phyloP scores from a whole-genome alignment of 1,140 invertebrate species.

The Trachymyrmex septentrionalis region DNA sequence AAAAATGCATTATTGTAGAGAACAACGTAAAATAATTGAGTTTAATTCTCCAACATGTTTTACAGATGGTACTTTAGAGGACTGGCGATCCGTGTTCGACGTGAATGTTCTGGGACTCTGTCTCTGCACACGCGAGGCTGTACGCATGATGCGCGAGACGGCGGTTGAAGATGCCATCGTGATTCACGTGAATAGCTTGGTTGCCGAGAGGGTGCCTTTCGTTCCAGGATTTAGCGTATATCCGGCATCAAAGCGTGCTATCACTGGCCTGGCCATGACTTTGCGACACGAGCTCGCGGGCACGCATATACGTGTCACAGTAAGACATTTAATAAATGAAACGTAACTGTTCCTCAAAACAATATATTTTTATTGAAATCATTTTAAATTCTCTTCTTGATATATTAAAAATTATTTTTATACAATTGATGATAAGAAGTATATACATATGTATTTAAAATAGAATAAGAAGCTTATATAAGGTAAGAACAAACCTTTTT shows the following conservation, averaged over 20 bases:
- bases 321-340: slow-evolving; percentile 43
- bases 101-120: slow-evolving; percentile 88
- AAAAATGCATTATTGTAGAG: background rate
- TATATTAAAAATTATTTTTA: background rate
- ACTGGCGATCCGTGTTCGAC: slow-evolving; percentile 82
- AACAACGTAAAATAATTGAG: background rate
- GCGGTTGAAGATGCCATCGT: slow-evolving; percentile 70
- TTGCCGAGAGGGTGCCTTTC: slow-evolving; percentile 86
- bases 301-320: slow-evolving; percentile 81
- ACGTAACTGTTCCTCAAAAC: background rate
- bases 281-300: slow-evolving; percentile 87
- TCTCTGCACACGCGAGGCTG: slow-evolving; percentile 87
- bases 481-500: background rate
- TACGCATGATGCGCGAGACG: slow-evolving; percentile 86
- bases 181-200: slow-evolving; percentile 82
- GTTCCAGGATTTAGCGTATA: slow-evolving; percentile 87
- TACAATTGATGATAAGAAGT: background rate
- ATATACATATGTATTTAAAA: background rate
- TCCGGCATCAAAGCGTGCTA: slow-evolving; percentile 88
- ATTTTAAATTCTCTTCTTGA: too few species aligned
- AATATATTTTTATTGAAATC: background rate
- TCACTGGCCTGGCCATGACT: slow-evolving; percentile 88
- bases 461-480: background rate
- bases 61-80: slow-evolving; percentile 79
- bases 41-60: slow-evolving; percentile 3